A percentile compares a stretch with the other conserved stretches of the same genome.
These are phyloP conservation scores for Caradrina kadenii DNA, from an alignment of 2,888 invertebrate genomes.

Conservation along the genomic window DNA sequence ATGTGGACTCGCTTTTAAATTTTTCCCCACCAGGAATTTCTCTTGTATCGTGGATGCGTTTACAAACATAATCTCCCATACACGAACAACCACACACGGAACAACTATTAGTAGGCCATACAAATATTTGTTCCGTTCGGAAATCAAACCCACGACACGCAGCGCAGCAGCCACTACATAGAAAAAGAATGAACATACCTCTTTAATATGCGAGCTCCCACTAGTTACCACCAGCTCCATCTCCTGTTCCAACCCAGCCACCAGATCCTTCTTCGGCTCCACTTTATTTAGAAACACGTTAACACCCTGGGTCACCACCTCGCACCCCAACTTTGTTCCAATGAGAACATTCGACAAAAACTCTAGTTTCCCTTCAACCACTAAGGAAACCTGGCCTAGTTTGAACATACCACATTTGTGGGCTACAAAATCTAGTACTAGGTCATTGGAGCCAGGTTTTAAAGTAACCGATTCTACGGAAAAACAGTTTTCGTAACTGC, in stretches of 20 bases:
- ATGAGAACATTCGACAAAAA: slow-evolving; percentile 92
- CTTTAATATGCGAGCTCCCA: slow-evolving; percentile 94
- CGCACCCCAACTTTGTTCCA: slow-evolving; percentile 88
- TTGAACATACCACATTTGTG: slow-evolving; percentile 93
- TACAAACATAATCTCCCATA: no score
- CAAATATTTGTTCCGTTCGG: no score
- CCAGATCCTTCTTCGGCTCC: slow-evolving; percentile 92
- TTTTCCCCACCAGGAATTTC: no score
- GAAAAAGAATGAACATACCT: slow-evolving; percentile 86
- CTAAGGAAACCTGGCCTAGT: slow-evolving; percentile 93
- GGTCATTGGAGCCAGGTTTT: slow-evolving; percentile 92
- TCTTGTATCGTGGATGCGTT: no score
- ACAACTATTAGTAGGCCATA: no score
- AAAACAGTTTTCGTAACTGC: slow-evolving; percentile 92
- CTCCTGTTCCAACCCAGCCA: slow-evolving; percentile 95
- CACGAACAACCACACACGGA: no score
- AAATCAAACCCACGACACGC: no score
- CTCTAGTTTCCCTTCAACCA: slow-evolving; percentile 92
- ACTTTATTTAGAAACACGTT: slow-evolving; percentile 88
- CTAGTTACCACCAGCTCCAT: slow-evolving; percentile 94
- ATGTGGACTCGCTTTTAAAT: no score
- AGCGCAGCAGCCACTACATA: no score
- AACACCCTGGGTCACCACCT: slow-evolving; percentile 89
- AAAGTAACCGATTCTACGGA: slow-evolving; percentile 85
- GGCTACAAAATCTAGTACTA: slow-evolving; percentile 91